Conservation (phyloP, 2,113 vertebrate species). For the Hypomesus transpacificus region DNA sequence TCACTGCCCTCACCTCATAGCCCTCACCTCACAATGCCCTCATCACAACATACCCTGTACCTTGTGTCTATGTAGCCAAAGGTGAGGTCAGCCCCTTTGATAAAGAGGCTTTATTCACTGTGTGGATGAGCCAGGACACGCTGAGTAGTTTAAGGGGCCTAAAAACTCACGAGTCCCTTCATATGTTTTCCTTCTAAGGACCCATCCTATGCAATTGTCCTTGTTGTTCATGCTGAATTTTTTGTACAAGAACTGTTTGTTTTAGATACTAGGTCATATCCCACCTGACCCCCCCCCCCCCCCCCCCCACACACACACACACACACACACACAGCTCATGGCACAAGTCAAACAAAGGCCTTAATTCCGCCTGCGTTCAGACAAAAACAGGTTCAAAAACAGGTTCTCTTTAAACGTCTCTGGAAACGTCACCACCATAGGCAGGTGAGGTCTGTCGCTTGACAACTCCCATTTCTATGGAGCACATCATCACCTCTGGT, state of each 20-base stretch:
- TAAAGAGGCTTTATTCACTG: too few species aligned
- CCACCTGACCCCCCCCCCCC: neutral
- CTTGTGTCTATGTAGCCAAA: too few species aligned
- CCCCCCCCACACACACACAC: neutral
- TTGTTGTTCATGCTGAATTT: too few species aligned
- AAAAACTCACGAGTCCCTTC: too few species aligned
- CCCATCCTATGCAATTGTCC: too few species aligned
- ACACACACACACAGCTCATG: neutral
- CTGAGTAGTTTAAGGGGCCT: too few species aligned
- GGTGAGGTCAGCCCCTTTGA: too few species aligned
- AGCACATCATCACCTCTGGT: too few species aligned
- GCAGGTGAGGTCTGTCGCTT: neutral
- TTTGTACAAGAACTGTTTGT: neutral
- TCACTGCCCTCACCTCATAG: neutral
- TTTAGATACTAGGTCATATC: neutral
- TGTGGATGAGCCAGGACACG: too few species aligned
- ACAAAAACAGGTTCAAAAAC: neutral
- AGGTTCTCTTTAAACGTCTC: constrained; percentile 3
- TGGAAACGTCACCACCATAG: constrained; percentile 20
- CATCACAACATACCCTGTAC: too few species aligned
- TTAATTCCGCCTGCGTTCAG: neutral
- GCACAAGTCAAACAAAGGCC: neutral
- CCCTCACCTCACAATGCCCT: neutral
- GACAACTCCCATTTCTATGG: too few species aligned
- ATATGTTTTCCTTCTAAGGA: too few species aligned